Evolutionary conservation across 2,113 vertebrate genomes (phyloP).

Genomic region (Chloroceryle aenea): DNA sequence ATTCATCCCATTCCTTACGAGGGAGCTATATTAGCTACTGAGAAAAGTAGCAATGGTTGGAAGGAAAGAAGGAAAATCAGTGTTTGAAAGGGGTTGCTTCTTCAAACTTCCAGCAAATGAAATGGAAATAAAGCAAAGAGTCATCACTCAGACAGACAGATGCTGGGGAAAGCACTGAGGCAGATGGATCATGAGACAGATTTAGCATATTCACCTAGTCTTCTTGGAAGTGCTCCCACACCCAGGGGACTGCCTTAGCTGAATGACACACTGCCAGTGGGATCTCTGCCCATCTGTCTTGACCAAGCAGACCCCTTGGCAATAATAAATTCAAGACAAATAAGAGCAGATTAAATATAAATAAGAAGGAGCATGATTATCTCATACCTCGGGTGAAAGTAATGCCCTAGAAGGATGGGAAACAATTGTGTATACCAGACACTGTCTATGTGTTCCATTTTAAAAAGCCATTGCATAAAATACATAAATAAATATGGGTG

Average conservation of each 20-base stretch:
- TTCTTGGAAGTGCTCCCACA: conserved; percentile 1
- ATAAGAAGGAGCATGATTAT: background rate
- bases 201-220: background rate
- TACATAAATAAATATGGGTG: background rate
- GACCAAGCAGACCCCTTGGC: background rate
- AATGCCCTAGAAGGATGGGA: background rate
- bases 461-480: background rate
- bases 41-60: background rate
- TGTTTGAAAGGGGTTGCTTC: background rate
- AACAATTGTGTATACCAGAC: background rate
- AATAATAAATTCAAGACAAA: background rate
- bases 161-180: background rate
- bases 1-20: background rate
- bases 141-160: background rate
- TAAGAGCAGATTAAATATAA: background rate
- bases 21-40: background rate
- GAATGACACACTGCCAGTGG: background rate
- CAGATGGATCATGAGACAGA: background rate
- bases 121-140: background rate
- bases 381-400: background rate
- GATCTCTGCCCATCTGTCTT: background rate
- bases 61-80: background rate
- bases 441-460: background rate
- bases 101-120: background rate
- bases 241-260: background rate